These are phyloP conservation scores for Seladonia tumulorum DNA, from an alignment of 2,888 invertebrate species.

Conservation along the genomic window DNA sequence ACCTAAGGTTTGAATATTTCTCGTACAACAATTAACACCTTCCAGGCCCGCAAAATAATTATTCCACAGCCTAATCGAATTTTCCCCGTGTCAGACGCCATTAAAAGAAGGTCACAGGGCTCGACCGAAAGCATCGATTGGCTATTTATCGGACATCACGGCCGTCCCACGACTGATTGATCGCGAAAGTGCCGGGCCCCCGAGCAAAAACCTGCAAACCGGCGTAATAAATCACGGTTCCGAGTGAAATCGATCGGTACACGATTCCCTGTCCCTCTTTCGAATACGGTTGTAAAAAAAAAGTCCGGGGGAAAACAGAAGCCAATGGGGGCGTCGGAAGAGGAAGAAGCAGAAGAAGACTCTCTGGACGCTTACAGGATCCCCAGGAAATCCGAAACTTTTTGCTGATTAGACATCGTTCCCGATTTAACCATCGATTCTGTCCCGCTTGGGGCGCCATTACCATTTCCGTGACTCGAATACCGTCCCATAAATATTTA, in stretches of 20 bases:
- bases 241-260: constrained; percentile 58
- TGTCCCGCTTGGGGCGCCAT: not conserved
- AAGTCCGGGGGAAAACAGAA: not conserved
- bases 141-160: constrained; percentile 22
- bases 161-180: constrained; percentile 57
- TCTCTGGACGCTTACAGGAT: not conserved
- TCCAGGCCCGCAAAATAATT: too few species aligned
- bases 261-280: constrained; percentile 29
- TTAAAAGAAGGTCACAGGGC: not conserved
- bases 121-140: not conserved
- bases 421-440: not conserved
- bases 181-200: constrained; percentile 52
- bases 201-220: constrained; percentile 30
- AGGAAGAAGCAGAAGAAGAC: not conserved
- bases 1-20: too few species aligned
- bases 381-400: not conserved
- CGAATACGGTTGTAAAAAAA: constrained; percentile 8
- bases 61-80: not conserved
- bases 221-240: constrained; percentile 64
- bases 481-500: constrained; percentile 2
- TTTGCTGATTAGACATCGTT: not conserved
- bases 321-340: not conserved
- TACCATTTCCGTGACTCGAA: constrained; percentile 7
- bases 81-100: not conserved
- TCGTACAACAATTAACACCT: not conserved